phyloP scores from a whole-genome alignment of 2,888 invertebrate species.

The Aphrophora alni region DNA sequence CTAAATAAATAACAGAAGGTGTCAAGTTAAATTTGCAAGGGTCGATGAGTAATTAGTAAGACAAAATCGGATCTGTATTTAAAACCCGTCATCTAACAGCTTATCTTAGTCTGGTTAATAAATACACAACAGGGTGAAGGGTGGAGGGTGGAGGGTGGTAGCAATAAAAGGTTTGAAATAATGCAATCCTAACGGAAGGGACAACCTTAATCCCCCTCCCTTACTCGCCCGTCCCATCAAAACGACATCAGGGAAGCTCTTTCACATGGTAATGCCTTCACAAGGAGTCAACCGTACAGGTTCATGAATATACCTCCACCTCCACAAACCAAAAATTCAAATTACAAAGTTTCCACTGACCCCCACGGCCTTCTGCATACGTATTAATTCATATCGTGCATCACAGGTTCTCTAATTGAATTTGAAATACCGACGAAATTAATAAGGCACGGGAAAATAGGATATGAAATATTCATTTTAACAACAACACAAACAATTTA shows the following conservation, averaged over 20 bases:
- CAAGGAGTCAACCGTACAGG: background rate
- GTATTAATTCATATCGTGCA: background rate
- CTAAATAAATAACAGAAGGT: too few relatives aligned
- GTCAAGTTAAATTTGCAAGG: background rate
- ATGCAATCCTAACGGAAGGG: background rate
- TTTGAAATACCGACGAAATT: background rate
- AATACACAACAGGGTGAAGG: background rate
- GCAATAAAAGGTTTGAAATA: slow-evolving; percentile 9
- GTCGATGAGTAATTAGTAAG: background rate
- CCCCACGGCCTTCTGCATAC: background rate
- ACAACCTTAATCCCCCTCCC: background rate
- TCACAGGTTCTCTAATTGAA: background rate
- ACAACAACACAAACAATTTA: background rate
- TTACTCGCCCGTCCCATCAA: background rate
- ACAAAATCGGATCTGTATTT: background rate
- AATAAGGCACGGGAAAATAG: background rate
- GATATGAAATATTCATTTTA: background rate
- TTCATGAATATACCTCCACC: slow-evolving; percentile 2
- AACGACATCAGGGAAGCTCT: slow-evolving; percentile 2
- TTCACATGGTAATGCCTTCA: background rate
- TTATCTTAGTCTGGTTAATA: background rate
- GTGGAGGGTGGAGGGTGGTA: background rate
- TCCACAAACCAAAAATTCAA: background rate
- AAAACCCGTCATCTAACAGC: background rate
- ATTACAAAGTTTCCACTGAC: slow-evolving; percentile 6